These are phyloP conservation scores for Hybognathus amarus DNA, from an alignment of 2,797 vertebrate species.

Conservation along the genomic window DNA sequence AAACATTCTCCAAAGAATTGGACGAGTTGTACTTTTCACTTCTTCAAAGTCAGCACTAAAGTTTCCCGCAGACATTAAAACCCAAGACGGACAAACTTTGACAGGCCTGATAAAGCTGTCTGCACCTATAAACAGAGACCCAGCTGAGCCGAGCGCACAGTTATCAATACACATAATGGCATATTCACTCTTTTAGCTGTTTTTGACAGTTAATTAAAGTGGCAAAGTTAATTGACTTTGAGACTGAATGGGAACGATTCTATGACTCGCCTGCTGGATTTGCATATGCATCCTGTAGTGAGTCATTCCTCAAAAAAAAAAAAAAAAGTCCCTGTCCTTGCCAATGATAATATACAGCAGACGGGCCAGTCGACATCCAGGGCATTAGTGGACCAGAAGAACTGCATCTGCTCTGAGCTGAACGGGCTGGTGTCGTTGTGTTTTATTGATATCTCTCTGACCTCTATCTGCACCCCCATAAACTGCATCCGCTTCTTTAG, in stretches of 20 bases:
- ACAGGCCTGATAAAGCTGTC: constrained; percentile 51
- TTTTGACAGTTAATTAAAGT: constrained; percentile 36
- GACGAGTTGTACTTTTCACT: constrained; percentile 63
- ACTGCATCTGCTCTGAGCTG: constrained; percentile 44
- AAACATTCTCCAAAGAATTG: constrained; percentile 74
- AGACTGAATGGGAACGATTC: constrained; percentile 40
- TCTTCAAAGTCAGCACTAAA: constrained; percentile 75
- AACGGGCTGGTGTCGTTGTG: constrained; percentile 50
- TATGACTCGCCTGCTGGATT: constrained; percentile 18
- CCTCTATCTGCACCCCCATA: constrained; percentile 59
- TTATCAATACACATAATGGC: constrained; percentile 24
- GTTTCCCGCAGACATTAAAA: constrained; percentile 65
- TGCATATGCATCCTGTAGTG: constrained; percentile 38
- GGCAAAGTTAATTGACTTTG: constrained; percentile 44
- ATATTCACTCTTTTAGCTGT: constrained; percentile 10
- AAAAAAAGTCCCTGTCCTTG: constrained; percentile 42
- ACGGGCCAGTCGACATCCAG: constrained; percentile 54
- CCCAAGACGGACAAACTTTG: constrained; percentile 60
- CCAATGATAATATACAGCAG: constrained; percentile 50
- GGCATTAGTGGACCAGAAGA: constrained; percentile 61
- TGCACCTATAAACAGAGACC: constrained; percentile 4
- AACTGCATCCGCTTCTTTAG: constrained; percentile 60
- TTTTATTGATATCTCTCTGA: constrained; percentile 67
- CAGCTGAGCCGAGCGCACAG: constrained; percentile 41
- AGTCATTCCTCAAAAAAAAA: constrained; percentile 27